Evolutionary conservation across 2,797 vertebrate genomes (phyloP), one percentile per base, ranked within the genome.

Genomic region (Muscicapa striata): DNA sequence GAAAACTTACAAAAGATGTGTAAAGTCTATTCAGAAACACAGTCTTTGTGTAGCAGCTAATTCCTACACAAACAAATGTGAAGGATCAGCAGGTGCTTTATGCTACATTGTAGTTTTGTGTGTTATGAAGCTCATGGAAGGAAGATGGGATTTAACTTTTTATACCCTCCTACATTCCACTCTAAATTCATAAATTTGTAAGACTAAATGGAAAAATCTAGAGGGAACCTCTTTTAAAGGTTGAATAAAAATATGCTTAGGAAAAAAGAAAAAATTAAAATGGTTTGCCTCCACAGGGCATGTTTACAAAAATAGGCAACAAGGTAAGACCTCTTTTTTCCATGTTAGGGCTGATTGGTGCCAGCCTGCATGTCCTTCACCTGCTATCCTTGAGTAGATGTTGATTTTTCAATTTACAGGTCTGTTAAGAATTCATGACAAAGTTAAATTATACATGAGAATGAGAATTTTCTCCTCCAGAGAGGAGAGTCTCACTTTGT

Each of bases 401-500:
- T 78, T 95, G 89, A 82, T 90, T 96, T 96, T 95, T 63, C 82
- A 93, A 90, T 95, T 91, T 96, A 75, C 23, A 91, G 38, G 12
- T 86, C 66, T 87, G 59, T 92, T 97, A 95, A 94, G 79, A 92
- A 95, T 91, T 96, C 82, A 94, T 82, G 62, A 63, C 55, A 70
- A 87, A 81, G 34, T 9, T 94, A 92, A 88, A 94, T 94, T 91
- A 94, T 84, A 94, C 21, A 90, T 91, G 41, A 88, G 36, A 72
- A 57, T 51, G 27, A 74, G 13, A 52, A 8, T 41, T 74, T 90
- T 87, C 78, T 89, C 21, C 32, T 91, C 18, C 41, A 63, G 59
- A 68, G 24, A 77, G 13, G 19, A 21, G 30, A 73, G 17, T 70
- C 43, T 77, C 54, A 30, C 29, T 70, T 87, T 80, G 9, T 45